Conservation (phyloP, 1,140 invertebrate species). For the Eurosta solidaginis region DNA sequence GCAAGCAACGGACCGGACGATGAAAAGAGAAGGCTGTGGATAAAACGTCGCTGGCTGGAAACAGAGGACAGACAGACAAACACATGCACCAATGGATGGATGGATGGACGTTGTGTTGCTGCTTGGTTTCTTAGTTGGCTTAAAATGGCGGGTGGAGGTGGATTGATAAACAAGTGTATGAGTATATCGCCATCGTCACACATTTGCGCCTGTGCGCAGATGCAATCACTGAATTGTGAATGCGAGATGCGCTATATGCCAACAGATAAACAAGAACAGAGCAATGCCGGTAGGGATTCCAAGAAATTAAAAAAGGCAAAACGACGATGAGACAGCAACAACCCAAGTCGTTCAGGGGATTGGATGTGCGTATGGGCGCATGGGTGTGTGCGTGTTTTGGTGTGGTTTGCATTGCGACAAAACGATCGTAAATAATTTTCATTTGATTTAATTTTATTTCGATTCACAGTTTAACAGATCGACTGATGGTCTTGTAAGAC, state of each 20-base stretch:
- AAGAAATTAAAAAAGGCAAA: constrained; percentile 28
- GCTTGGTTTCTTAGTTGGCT: neutral
- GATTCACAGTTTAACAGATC: constrained; percentile 11
- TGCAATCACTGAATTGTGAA: constrained; percentile 21
- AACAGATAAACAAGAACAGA: neutral
- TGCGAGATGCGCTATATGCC: neutral
- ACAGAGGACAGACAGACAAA: neutral
- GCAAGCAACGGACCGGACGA: neutral
- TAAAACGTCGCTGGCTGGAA: neutral
- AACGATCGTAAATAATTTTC: constrained; percentile 28
- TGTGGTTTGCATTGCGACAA: constrained; percentile 6
- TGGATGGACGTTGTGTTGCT: neutral
- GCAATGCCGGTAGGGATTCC: constrained; percentile 12
- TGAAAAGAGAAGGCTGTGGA: neutral
- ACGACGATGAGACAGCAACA: neutral
- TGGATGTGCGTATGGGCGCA: neutral
- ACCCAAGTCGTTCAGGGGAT: neutral
- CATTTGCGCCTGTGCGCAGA: constrained; percentile 18
- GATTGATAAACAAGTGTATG: neutral
- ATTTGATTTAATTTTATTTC: constrained; percentile 26
- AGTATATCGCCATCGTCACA: constrained; percentile 14
- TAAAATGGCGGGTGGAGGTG: neutral
- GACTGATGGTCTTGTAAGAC: neutral
- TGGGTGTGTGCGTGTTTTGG: neutral
- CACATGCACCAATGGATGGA: neutral